Evolutionary conservation across 2,888 invertebrate species (phyloP).

Genomic region (Eugnorisma glareosa): DNA sequence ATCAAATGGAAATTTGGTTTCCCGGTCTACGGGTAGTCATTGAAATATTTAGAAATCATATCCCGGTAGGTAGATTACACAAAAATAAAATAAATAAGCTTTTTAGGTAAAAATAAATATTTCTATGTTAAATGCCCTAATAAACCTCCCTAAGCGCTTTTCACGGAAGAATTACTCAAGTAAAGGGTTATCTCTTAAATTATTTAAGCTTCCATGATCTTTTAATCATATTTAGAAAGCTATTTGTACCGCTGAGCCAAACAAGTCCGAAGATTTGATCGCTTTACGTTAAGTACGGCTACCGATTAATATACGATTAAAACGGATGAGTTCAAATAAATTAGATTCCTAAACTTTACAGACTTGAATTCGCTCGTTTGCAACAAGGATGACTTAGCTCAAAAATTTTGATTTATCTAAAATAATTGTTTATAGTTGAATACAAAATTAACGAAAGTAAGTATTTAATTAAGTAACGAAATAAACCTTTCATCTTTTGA

Average conservation of each 20-base stretch:
- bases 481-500: no score
- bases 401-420: no score
- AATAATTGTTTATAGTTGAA: no score
- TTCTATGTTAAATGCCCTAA: background rate
- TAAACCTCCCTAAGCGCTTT: background rate
- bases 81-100: background rate
- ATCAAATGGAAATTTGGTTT: background rate
- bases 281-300: background rate
- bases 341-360: no score
- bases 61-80: background rate
- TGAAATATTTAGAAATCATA: background rate
- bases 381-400: no score
- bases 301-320: background rate
- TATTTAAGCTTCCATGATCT: slow-evolving; percentile 17
- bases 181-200: slow-evolving; percentile 2
- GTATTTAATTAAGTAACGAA: no score
- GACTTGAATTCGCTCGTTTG: no score
- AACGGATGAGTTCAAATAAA: background rate
- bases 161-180: slow-evolving; percentile 15
- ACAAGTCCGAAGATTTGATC: background rate
- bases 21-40: background rate
- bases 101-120: background rate
- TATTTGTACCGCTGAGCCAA: slow-evolving; percentile 8
- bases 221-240: slow-evolving; percentile 18
- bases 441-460: no score